Percentiles rank a stretch among this genome's conserved stretches.
phyloP scores from a whole-genome alignment of 2,888 invertebrate genomes.

The Homarus gammarus region DNA sequence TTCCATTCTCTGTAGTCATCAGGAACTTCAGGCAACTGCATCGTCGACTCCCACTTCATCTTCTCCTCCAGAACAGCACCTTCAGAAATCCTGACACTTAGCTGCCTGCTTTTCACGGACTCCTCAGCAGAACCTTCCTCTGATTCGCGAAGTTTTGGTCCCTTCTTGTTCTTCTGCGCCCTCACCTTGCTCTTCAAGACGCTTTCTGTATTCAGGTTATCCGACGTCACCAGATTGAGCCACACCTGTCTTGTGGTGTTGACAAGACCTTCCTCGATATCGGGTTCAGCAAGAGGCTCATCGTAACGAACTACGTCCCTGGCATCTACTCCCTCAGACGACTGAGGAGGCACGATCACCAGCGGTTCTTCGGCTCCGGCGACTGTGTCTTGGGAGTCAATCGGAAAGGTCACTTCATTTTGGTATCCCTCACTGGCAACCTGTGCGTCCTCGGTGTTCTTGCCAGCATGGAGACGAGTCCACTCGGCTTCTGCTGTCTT shows the following conservation, averaged over 20 bases:
- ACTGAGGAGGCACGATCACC: conserved; percentile 44
- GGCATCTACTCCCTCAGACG: conserved; percentile 32
- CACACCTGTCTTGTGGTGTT: conserved; percentile 36
- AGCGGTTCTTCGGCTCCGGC: conserved; percentile 17
- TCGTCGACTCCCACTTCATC: conserved; percentile 22
- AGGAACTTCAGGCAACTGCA: neutral
- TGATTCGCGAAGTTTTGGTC: neutral
- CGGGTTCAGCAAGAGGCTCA: conserved; percentile 48
- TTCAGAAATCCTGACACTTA: neutral
- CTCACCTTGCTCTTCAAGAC: conserved; percentile 40
- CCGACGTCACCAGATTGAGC: conserved; percentile 20
- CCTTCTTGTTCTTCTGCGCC: conserved; percentile 36
- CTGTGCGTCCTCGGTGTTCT: neutral
- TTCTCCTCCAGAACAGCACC: conserved; percentile 11
- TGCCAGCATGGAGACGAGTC: conserved; percentile 16
- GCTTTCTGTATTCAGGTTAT: neutral
- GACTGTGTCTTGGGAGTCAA: neutral
- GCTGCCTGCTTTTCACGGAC: neutral
- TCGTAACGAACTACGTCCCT: conserved; percentile 35
- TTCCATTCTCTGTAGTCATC: conserved; percentile 30
- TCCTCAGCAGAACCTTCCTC: neutral
- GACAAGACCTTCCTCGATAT: conserved; percentile 53
- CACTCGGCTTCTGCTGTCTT: neutral
- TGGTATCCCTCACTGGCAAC: neutral
- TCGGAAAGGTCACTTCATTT: neutral